Base-by-base conservation (phyloP, 2,888 invertebrate species). In the Caenorhabditis imperialis region DNA sequence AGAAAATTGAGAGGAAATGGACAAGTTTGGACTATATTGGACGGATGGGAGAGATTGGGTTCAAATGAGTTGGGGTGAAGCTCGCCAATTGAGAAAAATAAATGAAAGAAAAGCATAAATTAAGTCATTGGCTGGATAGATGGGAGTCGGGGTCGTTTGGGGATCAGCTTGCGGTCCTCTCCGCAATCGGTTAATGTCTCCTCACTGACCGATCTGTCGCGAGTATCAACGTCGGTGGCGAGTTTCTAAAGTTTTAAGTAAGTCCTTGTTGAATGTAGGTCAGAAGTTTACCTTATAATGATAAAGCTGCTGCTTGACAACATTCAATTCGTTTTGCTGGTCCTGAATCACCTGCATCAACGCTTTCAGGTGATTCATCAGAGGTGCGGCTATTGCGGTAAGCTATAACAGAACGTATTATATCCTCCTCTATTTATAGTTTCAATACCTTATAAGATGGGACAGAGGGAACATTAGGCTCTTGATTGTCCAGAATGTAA, bases 301-400 rank as follows among this genome's bases (percentile, higher is more conserved):
- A 50, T 75, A 77, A 27, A 85, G 57, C 58, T 86, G 84, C 48
- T 84, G 81, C 48, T 78, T 83, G 35, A 85, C 72, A 22, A 77
- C 73, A 23, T 51, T 61, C 6, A 86, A 55, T 25, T 86, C 85
- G 35, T 81, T 76, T 53, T 84, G 81, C 57, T 87, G 87, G 50
- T 87, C 86, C 51, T 85, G 84, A 22, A 86, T 76, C 23, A 78
- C 75, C 81, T 85, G 85, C 81, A 87, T 80, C 63, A 88, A 61
- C 8, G 86, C 85, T 65, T 81, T 87, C 45, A 88, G 61, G 58
- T 87, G 86, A 78, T 88, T 88, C 85, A 88, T 85, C 10, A 88
- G 69, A 0, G 88, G 88, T 7, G 88, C 88, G 12, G 86, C 86
- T 25, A 88, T 86, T 0, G 81, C 79, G n/a, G 84, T 83, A 4